A percentile compares a stretch with the other conserved stretches of the same genome.
phyloP scores from a whole-genome alignment of 2,113 vertebrate genomes.

The Balaeniceps rex region DNA sequence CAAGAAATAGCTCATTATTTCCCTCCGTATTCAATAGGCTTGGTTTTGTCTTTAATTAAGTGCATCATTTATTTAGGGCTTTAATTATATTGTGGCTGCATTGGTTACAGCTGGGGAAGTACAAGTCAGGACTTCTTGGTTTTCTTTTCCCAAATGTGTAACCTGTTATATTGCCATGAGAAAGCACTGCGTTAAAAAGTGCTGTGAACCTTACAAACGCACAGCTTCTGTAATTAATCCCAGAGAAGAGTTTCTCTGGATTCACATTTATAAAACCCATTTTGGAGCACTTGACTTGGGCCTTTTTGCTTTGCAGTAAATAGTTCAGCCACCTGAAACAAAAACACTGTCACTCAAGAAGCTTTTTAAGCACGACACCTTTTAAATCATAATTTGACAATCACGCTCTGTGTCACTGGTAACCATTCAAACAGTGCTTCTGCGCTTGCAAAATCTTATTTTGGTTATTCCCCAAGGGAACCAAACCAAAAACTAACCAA shows the following conservation, averaged over 20 bases:
- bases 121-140: background rate
- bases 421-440: background rate
- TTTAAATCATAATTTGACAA: background rate
- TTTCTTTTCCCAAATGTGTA: background rate
- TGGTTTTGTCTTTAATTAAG: conserved; percentile 38
- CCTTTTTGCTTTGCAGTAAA: background rate
- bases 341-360: background rate
- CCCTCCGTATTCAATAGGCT: background rate
- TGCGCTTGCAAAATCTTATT: background rate
- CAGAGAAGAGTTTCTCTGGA: background rate
- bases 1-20: conserved; percentile 17
- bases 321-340: background rate
- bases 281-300: background rate
- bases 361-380: background rate
- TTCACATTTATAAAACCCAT: background rate
- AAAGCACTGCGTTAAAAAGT: background rate
- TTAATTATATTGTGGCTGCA: conserved; percentile 13
- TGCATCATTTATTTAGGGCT: background rate
- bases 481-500: background rate
- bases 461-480: background rate
- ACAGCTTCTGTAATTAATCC: background rate
- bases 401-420: background rate
- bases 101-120: background rate
- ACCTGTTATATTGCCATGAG: background rate
- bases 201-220: fast-evolving